Percentiles rank a stretch among this genome's conserved stretches.
Evolutionary conservation across 2,888 invertebrate species (phyloP).

Genomic region (Xestia sexstrigata): DNA sequence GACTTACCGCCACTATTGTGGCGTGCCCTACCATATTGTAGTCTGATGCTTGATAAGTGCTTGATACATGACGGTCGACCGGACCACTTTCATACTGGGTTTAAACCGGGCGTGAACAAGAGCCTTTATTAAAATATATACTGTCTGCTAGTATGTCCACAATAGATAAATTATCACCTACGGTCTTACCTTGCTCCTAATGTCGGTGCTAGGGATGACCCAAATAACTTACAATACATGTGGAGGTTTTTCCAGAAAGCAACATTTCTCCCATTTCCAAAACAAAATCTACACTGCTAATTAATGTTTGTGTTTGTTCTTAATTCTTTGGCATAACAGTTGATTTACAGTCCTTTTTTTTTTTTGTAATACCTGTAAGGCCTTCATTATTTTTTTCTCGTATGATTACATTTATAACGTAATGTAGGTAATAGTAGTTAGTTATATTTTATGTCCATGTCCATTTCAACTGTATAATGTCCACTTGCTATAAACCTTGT

Average conservation of each 20-base stretch:
- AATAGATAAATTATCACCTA: not conserved
- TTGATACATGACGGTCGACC: not conserved
- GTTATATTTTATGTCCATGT: not conserved
- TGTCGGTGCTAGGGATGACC: not conserved
- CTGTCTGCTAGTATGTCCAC: not conserved
- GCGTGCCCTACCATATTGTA: too few species aligned
- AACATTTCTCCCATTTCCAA: not conserved
- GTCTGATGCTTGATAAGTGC: not conserved
- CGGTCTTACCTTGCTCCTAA: not conserved
- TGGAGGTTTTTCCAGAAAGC: not conserved
- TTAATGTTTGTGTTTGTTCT: not conserved
- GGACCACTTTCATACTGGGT: not conserved
- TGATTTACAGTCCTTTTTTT: not conserved
- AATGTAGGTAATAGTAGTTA: not conserved
- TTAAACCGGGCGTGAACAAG: not conserved
- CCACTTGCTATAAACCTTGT: slow-evolving; percentile 26
- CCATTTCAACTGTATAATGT: slow-evolving; percentile 5
- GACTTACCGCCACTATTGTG: too few species aligned
- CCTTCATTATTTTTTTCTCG: not conserved
- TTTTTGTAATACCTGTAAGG: not conserved
- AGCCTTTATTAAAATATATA: not conserved
- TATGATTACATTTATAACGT: not conserved
- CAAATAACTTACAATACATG: not conserved
- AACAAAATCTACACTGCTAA: not conserved
- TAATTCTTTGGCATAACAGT: not conserved